Conservation (phyloP, 2,888 invertebrate genomes). For the Nipponacmea schrenckii region DNA sequence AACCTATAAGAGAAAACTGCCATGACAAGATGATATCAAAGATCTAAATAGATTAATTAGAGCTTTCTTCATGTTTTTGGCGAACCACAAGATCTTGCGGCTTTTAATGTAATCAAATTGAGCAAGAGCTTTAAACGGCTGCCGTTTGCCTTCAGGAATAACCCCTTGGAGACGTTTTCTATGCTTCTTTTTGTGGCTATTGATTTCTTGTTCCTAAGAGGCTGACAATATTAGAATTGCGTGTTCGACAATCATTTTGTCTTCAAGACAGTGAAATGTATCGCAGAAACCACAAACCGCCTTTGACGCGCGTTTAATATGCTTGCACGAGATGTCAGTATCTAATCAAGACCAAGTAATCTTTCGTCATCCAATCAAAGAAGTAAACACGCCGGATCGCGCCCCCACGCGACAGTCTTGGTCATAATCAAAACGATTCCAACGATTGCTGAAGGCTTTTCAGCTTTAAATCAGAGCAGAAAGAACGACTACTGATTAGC, state of each 20-base stretch:
- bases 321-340: conserved; percentile 18
- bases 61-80: conserved; percentile 8
- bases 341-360: conserved; percentile 21
- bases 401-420: not conserved
- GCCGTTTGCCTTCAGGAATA: not conserved
- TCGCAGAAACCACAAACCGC: conserved; percentile 24
- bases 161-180: conserved; percentile 1
- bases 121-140: conserved; percentile 10
- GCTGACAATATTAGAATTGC: conserved; percentile 2
- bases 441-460: not conserved
- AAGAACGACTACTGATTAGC: not conserved
- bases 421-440: conserved; percentile 4
- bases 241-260: conserved; percentile 1
- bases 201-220: conserved; percentile 8
- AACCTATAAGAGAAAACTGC: not conserved
- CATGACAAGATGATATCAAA: conserved; percentile 16
- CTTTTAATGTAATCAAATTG: conserved; percentile 6
- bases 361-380: conserved; percentile 23
- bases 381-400: conserved; percentile 12
- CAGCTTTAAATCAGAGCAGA: not conserved
- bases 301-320: conserved; percentile 24
- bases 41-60: conserved; percentile 25
- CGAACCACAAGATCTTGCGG: conserved; percentile 17
- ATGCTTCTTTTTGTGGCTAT: conserved; percentile 16
- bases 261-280: conserved; percentile 7